Evolutionary conservation across 92 coral and sea anemone genomes (phyloP), one percentile per base, ranked within the genome.

Genomic region (Palythoa caribaeorum): DNA sequence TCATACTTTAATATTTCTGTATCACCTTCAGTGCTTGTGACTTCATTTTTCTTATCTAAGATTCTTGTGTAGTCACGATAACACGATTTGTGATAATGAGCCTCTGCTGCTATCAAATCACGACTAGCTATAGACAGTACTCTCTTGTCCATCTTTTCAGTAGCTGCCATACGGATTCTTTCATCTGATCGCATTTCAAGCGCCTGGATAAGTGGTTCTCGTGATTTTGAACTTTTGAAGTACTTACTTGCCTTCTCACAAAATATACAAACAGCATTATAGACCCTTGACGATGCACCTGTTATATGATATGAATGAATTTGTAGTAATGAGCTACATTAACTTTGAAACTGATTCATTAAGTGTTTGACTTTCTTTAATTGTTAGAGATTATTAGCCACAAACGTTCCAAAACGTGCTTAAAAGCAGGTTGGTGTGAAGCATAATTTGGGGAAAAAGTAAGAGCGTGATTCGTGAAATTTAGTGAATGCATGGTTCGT

Each of bases 191-290:
- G 92, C 77, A 84, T 28, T 57, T 74, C 89, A 5, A 76, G 65
- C 48, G 89, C 85, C 78, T 90, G 92, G 40, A 84, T 85, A 28
- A 90, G 80, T 28, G 86, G 79, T 47, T 90, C 87, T 59, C 89
- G 66, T 21, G 21, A 84, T 85, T 79, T 71, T 69, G 87, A 77
- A 15, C 73, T 71, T 51, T 85, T 85, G 52, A 76, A 36, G 88
- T 90, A 90, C 47, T 90, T 84, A 68, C 16, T 59, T 59, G 16
- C 84, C 84, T 69, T 85, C 55, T 50, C 59, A 60, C 86, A 78
- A 83, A 90, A 90, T 47, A 84, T 84, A 48, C 92, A 90, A 3
- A 84, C 47, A 12, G 48, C 21, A 35, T 84, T 85, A 60, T 90
- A 90, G 19, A 60, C 77, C n/a, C 89, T 84, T 59, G 66, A 59